These are phyloP conservation scores for Esox lucius DNA, from an alignment of 2,797 vertebrate species.

Conservation along the genomic window DNA sequence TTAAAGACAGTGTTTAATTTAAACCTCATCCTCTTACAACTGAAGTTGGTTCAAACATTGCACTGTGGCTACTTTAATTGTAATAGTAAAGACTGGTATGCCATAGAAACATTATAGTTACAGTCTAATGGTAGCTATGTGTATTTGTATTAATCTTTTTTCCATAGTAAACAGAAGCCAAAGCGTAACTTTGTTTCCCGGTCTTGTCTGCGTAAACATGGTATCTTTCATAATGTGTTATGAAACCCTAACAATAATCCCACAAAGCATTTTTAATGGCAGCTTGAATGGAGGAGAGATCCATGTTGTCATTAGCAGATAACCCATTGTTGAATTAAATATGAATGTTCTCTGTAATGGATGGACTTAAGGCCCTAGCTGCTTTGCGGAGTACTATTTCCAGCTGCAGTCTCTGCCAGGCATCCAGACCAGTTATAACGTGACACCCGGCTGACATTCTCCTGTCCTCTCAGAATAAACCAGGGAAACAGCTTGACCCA, in stretches of 20 bases:
- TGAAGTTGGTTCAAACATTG: too few relatives aligned
- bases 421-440: constrained; percentile 4
- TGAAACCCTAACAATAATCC: background rate
- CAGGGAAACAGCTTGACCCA: background rate
- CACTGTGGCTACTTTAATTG: too few relatives aligned
- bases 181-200: too few relatives aligned
- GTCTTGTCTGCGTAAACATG: background rate
- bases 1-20: too few relatives aligned
- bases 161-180: too few relatives aligned
- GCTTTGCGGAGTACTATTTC: background rate
- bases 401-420: background rate
- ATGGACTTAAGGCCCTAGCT: background rate
- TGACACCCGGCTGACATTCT: background rate
- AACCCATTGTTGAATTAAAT: constrained; percentile 2
- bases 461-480: constrained; percentile 28
- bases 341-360: background rate
- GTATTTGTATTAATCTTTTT: too few relatives aligned
- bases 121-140: too few relatives aligned
- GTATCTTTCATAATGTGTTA: background rate
- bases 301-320: background rate
- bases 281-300: background rate
- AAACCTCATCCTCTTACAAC: too few relatives aligned
- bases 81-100: too few relatives aligned
- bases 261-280: background rate
- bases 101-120: too few relatives aligned